Evolutionary conservation across 2,113 vertebrate species (phyloP), one percentile per base, ranked within the genome.

Genomic region (Scortum barcoo): DNA sequence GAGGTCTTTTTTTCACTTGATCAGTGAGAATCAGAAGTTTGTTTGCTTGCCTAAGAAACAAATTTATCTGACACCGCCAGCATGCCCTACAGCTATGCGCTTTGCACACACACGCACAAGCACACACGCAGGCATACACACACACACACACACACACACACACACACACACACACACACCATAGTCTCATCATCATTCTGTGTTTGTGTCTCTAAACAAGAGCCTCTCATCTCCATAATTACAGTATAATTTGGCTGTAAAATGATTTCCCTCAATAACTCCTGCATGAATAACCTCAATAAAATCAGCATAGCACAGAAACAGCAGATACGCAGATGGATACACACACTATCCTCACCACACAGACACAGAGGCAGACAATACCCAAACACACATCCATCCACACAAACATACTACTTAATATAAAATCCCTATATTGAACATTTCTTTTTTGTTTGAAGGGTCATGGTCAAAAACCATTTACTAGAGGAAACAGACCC

Each of bases 141-240:
- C 61, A n/a, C 58, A 78, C 71, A 62, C 46, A 60, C 72, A 69
- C 75, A 76, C 62, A 81, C 74, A 67, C 67, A 46, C 57, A 63
- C 67, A 58, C 72, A 42, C 72, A 65, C 56, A 60, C 76, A 61
- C 62, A 71, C 85, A 66, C 72, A 72, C 66, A 65, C 1, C 44
- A 58, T 57, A 48, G 74, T 77, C 88, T 86, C 85, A 89, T 92
- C 80, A 91, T 83, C 85, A 88, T 93, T 91, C 83, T 78, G 68
- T 80, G 84, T 91, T 89, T 90, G 90, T 87, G 86, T 80, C 76
- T 86, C 84, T 86, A 87, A 94, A 93, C 91, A 92, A 93, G 90
- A 90, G 92, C 76, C 81, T 86, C 91, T 92, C 86, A 92, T 93
- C 89, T 94, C 89, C 89, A 91, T 94, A 93, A 93, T 93, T 91